Base-by-base conservation (phyloP, 2,888 invertebrate species). In the Pammene fasciana region DNA sequence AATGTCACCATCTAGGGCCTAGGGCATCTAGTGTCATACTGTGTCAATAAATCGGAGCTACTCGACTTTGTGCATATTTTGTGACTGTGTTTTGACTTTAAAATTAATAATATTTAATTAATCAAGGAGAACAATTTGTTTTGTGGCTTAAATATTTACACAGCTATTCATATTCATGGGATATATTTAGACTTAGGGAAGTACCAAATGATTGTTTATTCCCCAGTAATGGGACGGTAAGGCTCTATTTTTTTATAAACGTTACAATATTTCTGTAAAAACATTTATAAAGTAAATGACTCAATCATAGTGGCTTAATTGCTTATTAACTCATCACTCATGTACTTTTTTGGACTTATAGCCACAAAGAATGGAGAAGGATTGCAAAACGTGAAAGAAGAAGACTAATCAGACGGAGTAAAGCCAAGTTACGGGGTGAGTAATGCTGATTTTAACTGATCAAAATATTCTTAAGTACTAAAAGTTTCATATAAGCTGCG, bases 341-440 rank as follows among this genome's bases (percentile, higher is more conserved):
- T 14, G 4, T 14, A 46, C 8, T 13, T 52, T 14, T n/a, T 43
- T 16, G 36, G 16, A 13, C 68, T 80, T 85, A 74, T 83, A 95
- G 94, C 76, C 95, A 95, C 85, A 94, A 93, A 78, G 93, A 94
- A 81, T 97, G 97, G 96, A 94, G 97, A 76, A 95, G 94, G 86
- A 78, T 94, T 72, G 95, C 94, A 0, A 97, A 97, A 87, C 96
- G 94, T 79, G 90, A 94, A 77, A 94, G 97, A 86, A 93, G 97
- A 71, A 95, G 95, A 84, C 93, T 93, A 68, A 90, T 95, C 71
- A 92, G 97, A 60, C 94, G 93, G 73, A 79, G 84, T 75, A 78
- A 84, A 65, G 97, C 97, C 1, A 89, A 87, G 74, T 83, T 93
- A 77, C 93, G 94, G 74, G 94, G 95, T 81, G 84, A 84, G 72